phyloP scores from a whole-genome alignment of 2,888 invertebrate genomes.

The Mimas tiliae region DNA sequence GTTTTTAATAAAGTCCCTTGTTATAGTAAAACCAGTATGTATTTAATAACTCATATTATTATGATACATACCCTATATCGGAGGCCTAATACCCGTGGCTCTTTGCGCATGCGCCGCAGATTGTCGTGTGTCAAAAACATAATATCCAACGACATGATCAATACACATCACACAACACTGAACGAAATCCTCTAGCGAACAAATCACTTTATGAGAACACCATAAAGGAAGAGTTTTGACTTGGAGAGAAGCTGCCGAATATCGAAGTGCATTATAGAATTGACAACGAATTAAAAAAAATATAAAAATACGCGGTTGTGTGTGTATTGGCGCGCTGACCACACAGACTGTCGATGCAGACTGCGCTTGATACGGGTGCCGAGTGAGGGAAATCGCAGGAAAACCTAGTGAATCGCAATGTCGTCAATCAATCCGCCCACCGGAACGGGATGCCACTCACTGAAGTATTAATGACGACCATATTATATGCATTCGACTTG shows the following conservation, averaged over 20 bases:
- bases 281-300: slow-evolving; percentile 36
- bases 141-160: slow-evolving; percentile 76
- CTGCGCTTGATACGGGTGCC: slow-evolving; percentile 44
- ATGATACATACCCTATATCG: slow-evolving; percentile 74
- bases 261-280: slow-evolving; percentile 80
- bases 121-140: slow-evolving; percentile 84
- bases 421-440: slow-evolving; percentile 57
- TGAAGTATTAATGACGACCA: slow-evolving; percentile 17
- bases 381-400: slow-evolving; percentile 75
- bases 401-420: slow-evolving; percentile 57
- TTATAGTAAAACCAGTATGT: too few species aligned
- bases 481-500: background rate
- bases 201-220: slow-evolving; percentile 61
- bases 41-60: too few species aligned
- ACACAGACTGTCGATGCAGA: slow-evolving; percentile 59
- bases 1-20: too few species aligned
- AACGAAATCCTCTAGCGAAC: slow-evolving; percentile 42
- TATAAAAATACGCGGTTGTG: slow-evolving; percentile 46
- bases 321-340: slow-evolving; percentile 61
- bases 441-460: slow-evolving; percentile 59
- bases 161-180: slow-evolving; percentile 53
- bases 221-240: slow-evolving; percentile 61
- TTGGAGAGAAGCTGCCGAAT: slow-evolving; percentile 60
- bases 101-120: slow-evolving; percentile 77
- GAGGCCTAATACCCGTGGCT: slow-evolving; percentile 75